Percentiles rank a stretch among this genome's conserved stretches.
These are phyloP conservation scores for Tachyglossus aculeatus DNA, from an alignment of 2,797 vertebrate species.

Conservation along the genomic window DNA sequence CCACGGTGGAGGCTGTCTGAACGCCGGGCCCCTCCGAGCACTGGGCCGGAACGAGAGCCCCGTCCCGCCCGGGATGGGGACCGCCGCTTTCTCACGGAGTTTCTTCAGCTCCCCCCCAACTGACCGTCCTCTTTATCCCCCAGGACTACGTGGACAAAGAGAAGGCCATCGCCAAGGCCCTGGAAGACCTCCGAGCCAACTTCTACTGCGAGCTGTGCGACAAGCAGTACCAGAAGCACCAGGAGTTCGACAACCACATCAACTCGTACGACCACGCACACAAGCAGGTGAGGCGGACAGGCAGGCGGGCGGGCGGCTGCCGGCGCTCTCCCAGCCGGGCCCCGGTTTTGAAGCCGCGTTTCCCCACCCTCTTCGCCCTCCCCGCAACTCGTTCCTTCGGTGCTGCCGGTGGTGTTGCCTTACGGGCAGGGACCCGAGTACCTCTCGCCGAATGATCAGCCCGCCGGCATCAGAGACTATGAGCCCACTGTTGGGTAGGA, in stretches of 20 bases:
- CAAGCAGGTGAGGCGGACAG: conserved; percentile 97
- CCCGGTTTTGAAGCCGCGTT: conserved; percentile 12
- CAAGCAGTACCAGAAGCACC: conserved; percentile 98
- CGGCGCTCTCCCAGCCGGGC: background rate
- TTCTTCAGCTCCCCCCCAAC: conserved; percentile 1
- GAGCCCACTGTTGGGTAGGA: too few relatives aligned
- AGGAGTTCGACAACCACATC: conserved; percentile 99
- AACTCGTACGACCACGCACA: conserved; percentile 98
- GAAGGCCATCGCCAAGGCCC: conserved; percentile 96
- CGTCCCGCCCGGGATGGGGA: too few relatives aligned
- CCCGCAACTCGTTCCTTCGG: background rate
- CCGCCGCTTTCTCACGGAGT: background rate
- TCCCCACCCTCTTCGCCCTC: background rate
- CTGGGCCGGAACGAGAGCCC: too few relatives aligned
- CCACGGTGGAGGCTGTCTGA: too few relatives aligned
- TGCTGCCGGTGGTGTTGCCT: background rate
- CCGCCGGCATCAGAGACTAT: too few relatives aligned
- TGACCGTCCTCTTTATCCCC: conserved; percentile 34
- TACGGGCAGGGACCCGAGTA: background rate
- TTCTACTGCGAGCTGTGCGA: conserved; percentile 99
- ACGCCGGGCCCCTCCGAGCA: too few relatives aligned
- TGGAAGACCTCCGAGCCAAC: conserved; percentile 97
- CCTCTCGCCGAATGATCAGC: too few relatives aligned
- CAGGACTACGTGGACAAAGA: conserved; percentile 97
- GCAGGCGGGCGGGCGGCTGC: too few relatives aligned